Conservation (phyloP, 2,113 vertebrate genomes). For the Pyrgilauda ruficollis region DNA sequence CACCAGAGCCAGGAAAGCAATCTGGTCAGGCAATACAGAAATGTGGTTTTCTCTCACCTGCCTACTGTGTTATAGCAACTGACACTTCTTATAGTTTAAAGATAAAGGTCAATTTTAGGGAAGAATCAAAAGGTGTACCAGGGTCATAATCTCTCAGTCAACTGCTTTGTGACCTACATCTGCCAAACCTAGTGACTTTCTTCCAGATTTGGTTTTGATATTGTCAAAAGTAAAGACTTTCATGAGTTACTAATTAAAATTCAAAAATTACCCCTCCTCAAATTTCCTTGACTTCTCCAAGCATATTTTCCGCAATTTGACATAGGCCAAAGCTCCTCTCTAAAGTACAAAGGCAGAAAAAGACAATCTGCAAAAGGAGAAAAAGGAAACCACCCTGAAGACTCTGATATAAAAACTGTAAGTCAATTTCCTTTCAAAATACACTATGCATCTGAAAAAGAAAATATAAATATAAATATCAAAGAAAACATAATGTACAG, state of each 20-base stretch:
- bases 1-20: neutral
- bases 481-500: neutral
- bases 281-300: neutral
- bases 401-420: neutral
- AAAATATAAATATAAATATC: neutral
- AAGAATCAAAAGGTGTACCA: neutral
- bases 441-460: neutral
- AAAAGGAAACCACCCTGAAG: neutral
- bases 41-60: neutral
- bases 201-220: neutral
- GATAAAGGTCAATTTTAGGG: neutral
- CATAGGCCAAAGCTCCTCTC: neutral
- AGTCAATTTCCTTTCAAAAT: neutral
- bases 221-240: neutral
- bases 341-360: neutral
- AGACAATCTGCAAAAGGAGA: neutral
- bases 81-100: neutral
- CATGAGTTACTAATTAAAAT: neutral
- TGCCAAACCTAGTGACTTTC: neutral
- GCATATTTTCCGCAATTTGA: neutral
- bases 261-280: neutral
- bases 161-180: accelerated
- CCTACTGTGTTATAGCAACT: neutral
- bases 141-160: neutral
- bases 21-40: neutral